Evolutionary conservation across 2,888 invertebrate species (phyloP), one percentile per base, ranked within the genome.

Genomic region (Amphipoea lucens): DNA sequence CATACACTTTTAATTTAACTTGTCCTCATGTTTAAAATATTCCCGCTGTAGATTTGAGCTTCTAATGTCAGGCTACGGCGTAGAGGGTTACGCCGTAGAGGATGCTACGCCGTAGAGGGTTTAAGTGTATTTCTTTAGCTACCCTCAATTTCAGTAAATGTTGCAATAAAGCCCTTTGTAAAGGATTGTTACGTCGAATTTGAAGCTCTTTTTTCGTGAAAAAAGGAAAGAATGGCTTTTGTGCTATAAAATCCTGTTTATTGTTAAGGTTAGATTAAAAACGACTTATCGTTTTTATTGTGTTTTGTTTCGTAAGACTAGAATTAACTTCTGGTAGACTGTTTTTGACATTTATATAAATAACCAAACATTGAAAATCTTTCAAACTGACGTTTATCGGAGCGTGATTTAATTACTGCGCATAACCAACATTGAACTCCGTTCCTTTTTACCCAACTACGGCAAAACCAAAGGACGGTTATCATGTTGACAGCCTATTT

Each of bases 61-160:
- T 11, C n/a, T 45, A 42, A 76, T 63, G 54, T 54, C 51, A 23
- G 23, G n/a, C 71, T 71, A 42, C 78, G 40, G 40, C 51, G 67
- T 78, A 79, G 75, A 76, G 17, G 20, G 60, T 71, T 69, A 87
- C 87, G 81, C 17, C 78, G 83, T 78, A 80, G 79, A 51, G 0
- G 45, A 42, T 62, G 60, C 85, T 85, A 74, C 85, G 81, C 36
- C 82, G 85, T 85, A 84, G 85, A 74, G 36, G 45, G 54, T 74
- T 65, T 40, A 54, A 36, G 40, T 72, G 82, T 74, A 48, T 76
- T 77, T 79, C 66, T 82, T 82, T 54, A 51, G 60, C 51, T 66
- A 82, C 66, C 74, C 81, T 70, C 81, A 81, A 85, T 83, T 85
- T 81, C 42, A 82, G 57, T 63, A 65, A 83, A 76, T 85, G 83